These are phyloP conservation scores for Plotosus lineatus DNA, from an alignment of 2,113 vertebrate species.

Conservation along the genomic window DNA sequence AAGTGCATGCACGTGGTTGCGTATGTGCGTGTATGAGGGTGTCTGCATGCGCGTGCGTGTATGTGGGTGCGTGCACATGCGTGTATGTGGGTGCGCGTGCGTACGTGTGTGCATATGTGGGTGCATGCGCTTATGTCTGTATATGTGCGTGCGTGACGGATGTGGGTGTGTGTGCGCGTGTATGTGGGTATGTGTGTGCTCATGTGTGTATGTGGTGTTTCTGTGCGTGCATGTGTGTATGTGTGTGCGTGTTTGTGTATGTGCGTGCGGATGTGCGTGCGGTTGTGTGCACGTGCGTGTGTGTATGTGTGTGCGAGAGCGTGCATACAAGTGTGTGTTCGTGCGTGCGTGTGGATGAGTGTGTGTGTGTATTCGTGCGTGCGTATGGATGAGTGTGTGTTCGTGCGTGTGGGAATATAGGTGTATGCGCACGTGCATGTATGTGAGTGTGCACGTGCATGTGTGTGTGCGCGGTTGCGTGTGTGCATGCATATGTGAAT, in stretches of 20 bases:
- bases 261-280: too few relatives aligned
- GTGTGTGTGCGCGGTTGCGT: not conserved
- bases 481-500: constrained; percentile 1
- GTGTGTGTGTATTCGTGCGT: not conserved
- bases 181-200: constrained; percentile 1
- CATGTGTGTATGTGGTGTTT: constrained; percentile 5
- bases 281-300: not conserved
- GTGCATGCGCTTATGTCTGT: not conserved
- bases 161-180: not conserved
- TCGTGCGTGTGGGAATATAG: too few relatives aligned
- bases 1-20: too few relatives aligned
- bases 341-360: not conserved
- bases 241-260: constrained; percentile 2
- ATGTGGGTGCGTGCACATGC: too few relatives aligned
- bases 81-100: not conserved
- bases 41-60: constrained; percentile 5
- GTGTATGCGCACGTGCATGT: not conserved
- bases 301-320: constrained; percentile 6
- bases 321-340: too few relatives aligned
- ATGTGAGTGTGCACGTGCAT: constrained; percentile 1
- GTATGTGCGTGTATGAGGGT: not conserved
- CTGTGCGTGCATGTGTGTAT: not conserved
- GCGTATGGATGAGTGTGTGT: constrained; percentile 5
- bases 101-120: constrained; percentile 4
- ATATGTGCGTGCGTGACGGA: constrained; percentile 6